Base-by-base conservation (phyloP, 2,113 vertebrate species). In the Nothobranchius furzeri region DNA sequence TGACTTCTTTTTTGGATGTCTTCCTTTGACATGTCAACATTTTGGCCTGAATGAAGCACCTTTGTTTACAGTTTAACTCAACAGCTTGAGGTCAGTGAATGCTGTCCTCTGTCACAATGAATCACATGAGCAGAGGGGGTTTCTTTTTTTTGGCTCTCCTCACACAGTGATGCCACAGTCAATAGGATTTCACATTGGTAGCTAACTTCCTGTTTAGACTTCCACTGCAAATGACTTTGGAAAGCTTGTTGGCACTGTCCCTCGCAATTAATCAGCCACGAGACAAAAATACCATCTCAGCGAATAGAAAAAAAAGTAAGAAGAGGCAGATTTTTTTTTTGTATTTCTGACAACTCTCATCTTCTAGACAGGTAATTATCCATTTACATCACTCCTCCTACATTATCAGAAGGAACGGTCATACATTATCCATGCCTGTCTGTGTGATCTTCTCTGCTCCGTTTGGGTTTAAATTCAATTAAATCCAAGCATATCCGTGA, bases 221-320 rank as follows among this genome's bases (percentile, higher is more conserved):
- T 75, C 20, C 36, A 1, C n/a, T 24, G 55, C 62, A 84, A 84
- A 88, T 86, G 74, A 74, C 40, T 70, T 17, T 52, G 36, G 72
- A 85, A 69, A 62, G 85, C 76, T 88, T 66, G 68, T 70, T 89
- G 88, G 84, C 86, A 81, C 61, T 60, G 85, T 78, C 80, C 50
- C 15, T 73, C 17, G 14, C 46, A 70, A 85, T 90, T 76, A 89
- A 84, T 88, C 83, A 72, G 47, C 37, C 40, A 9, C 36, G 50
- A 71, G 71, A 89, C 77, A 78, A 81, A 76, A 81, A 62, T 20
- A 70, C 57, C 45, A 13, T 63, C 72, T 74, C 73, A 64, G 20
- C 12, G 14, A 60, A 50, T 54, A 52, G 15, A 51, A 15, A 20
- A 60, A 54, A 30, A 36, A 45, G 58, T 58, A 45, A 62, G 60